A percentile compares a stretch with the other conserved stretches of the same genome.
Conservation (phyloP, 2,113 vertebrate species). For the Hassar affinis region DNA sequence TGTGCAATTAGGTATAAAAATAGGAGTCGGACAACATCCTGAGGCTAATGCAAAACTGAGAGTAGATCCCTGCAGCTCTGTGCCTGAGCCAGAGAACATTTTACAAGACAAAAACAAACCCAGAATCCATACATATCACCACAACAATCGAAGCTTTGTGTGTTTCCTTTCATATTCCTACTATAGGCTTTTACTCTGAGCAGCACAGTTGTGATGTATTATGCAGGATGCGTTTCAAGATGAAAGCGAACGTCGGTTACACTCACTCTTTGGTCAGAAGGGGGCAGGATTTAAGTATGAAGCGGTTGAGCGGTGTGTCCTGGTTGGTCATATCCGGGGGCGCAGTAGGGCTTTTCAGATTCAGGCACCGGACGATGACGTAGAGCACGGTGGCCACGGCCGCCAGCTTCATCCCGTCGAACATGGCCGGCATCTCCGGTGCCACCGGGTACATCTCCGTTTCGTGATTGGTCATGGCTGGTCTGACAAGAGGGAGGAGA, state of each 20-base stretch:
- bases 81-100: background rate
- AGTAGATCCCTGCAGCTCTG: background rate
- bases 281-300: constrained; percentile 92
- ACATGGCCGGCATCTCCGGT: constrained; percentile 93
- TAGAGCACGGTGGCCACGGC: constrained; percentile 93
- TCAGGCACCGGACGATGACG: constrained; percentile 91
- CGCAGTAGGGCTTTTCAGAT: constrained; percentile 94
- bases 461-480: constrained; percentile 69
- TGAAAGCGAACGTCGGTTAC: background rate
- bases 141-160: background rate
- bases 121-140: background rate
- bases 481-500: constrained; percentile 49
- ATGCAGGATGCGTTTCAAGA: background rate
- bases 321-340: constrained; percentile 90
- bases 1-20: background rate
- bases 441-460: constrained; percentile 70
- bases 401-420: constrained; percentile 94
- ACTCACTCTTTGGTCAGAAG: constrained; percentile 99
- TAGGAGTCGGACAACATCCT: background rate
- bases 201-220: background rate
- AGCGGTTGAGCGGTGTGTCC: constrained; percentile 86
- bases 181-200: background rate
- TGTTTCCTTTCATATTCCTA: background rate
- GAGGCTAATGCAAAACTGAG: background rate
- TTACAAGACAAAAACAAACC: background rate